Evolutionary conservation across 2,888 invertebrate genomes (phyloP).

Genomic region (Oscheius sp.): DNA sequence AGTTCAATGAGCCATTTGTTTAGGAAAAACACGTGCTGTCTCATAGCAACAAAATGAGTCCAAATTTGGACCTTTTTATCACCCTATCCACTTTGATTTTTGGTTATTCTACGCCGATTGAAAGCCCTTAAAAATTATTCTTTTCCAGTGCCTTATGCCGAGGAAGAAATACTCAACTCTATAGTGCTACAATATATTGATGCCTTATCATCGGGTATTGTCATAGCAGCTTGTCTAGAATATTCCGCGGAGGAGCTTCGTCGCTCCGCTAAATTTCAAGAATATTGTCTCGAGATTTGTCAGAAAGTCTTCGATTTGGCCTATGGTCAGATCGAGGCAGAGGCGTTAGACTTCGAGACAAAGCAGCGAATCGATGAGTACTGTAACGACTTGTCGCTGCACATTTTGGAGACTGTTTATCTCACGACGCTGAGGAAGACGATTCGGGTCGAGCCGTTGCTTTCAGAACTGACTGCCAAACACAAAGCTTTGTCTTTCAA

Average conservation of each 20-base stretch:
- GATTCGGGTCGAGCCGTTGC: background rate
- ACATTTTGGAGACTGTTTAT: constrained; percentile 7
- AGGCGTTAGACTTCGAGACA: background rate
- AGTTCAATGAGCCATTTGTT: too few relatives aligned
- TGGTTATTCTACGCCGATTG: too few relatives aligned
- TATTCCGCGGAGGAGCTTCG: background rate
- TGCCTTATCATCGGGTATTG: constrained; percentile 38
- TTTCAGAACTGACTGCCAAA: background rate
- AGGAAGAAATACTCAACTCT: background rate
- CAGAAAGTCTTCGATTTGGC: constrained; percentile 41
- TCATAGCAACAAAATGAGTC: too few relatives aligned
- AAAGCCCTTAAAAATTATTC: too few relatives aligned
- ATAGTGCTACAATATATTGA: constrained; percentile 43
- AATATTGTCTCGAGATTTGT: constrained; percentile 42
- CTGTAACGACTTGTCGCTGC: background rate
- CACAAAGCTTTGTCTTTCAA: constrained; percentile 16
- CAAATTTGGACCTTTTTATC: too few relatives aligned
- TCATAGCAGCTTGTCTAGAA: constrained; percentile 21
- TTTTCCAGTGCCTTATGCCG: background rate
- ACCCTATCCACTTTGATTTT: too few relatives aligned
- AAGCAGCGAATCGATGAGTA: background rate
- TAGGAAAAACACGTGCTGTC: too few relatives aligned
- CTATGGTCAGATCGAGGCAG: constrained; percentile 25
- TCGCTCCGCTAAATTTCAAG: constrained; percentile 22
- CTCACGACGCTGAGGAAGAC: background rate